A percentile compares a stretch with the other conserved stretches of the same genome.
Conservation (phyloP, 2,888 invertebrate genomes). For the Tipula vernalis region DNA sequence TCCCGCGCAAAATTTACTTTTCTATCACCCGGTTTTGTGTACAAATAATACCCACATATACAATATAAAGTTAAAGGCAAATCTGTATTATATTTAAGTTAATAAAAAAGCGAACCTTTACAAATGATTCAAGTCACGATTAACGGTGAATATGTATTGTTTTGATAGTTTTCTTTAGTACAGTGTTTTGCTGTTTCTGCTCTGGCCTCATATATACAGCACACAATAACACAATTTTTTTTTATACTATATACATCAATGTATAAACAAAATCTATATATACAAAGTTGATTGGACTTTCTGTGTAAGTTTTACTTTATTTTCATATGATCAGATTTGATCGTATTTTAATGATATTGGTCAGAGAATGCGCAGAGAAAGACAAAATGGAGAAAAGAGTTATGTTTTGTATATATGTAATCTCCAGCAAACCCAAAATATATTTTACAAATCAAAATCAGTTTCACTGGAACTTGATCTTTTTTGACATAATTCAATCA, state of each 20-base stretch:
- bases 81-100: neutral
- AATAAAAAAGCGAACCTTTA: neutral
- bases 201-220: neutral
- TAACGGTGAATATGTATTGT: conserved; percentile 8
- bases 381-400: neutral
- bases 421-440: neutral
- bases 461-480: neutral
- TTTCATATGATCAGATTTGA: neutral
- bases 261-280: neutral
- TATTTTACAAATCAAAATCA: neutral
- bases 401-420: neutral
- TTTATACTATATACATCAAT: neutral
- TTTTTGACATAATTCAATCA: neutral
- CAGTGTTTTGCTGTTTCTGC: neutral
- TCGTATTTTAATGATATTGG: neutral
- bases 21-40: neutral
- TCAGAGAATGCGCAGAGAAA: neutral
- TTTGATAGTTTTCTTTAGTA: neutral
- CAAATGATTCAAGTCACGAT: conserved; percentile 7
- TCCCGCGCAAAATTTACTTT: neutral
- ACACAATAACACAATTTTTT: neutral
- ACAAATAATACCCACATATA: neutral
- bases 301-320: neutral
- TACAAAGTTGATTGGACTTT: neutral
- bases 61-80: neutral